Base-by-base conservation (phyloP, 2,797 vertebrate genomes). In the Sebastes jordani region DNA sequence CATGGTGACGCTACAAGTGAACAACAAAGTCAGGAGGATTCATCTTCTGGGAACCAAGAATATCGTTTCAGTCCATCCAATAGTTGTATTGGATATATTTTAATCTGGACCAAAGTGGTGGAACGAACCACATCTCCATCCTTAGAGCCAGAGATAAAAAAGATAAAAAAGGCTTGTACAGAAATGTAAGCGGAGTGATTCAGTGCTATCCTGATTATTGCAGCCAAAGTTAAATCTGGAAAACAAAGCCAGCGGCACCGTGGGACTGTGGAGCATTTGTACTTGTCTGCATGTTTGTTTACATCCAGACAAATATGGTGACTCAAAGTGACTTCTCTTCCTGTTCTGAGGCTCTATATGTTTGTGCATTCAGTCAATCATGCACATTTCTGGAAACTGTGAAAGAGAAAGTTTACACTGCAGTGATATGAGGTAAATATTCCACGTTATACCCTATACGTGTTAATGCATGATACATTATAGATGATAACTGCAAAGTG, bases 311-410 rank as follows among this genome's bases (percentile, higher is more conserved):
- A 78, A 62, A 74, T 74, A 56, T 38, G 65, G n/a, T 14, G 36
- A 65, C 29, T 79, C 71, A 75, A 63, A 58, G 61, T 32, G 34
- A 49, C 22, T 77, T 76, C 49, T 29, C 13, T 9, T 71, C 58
- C 54, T 68, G 23, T 65, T 66, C 69, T 64, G 49, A 22, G 54
- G 38, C 69, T 72, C 62, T 42, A 11, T 55, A 32, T 76, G 62
- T 71, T 76, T 80, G 61, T 81, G 59, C 36, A 61, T 68, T 75
- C 60, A 78, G 65, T 68, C 59, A 74, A 25, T 82, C 55, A 74
- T 32, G 66, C 67, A 78, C 23, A 66, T 65, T 20, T 62, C 70
- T 56, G 32, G 20, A 81, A 71, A 58, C 42, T 68, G 61, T 58
- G 64, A 79, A 60, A 56, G 13, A 76, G 23, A 73, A 68, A 76